A percentile compares a stretch with the other conserved stretches of the same genome.
Conservation (phyloP, 2,888 invertebrate genomes). For the Rosalia funebris region DNA sequence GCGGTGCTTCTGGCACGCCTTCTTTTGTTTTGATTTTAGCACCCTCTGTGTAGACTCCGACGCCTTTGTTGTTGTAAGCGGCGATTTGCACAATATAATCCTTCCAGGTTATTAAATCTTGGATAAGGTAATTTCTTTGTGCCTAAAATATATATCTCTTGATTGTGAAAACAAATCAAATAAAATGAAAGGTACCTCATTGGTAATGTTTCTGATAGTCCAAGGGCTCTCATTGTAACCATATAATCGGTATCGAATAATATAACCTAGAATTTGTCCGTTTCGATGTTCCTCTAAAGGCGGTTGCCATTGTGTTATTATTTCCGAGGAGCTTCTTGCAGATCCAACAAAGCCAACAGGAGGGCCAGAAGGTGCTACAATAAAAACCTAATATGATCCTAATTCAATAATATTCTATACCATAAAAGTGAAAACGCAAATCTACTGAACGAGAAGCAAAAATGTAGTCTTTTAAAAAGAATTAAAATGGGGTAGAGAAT, state of each 20-base stretch:
- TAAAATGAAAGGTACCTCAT: conserved; percentile 68
- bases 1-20: conserved; percentile 93
- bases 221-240: conserved; percentile 94
- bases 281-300: conserved; percentile 95
- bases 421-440: too few relatives aligned
- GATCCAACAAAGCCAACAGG: conserved; percentile 95
- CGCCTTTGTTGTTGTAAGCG: conserved; percentile 96
- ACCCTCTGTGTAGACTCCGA: conserved; percentile 90
- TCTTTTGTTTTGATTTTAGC: conserved; percentile 95
- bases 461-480: too few relatives aligned
- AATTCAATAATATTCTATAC: too few relatives aligned
- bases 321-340: conserved; percentile 92
- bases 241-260: conserved; percentile 88
- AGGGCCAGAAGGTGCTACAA: conserved; percentile 92
- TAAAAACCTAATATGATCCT: too few relatives aligned
- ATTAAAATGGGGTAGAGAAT: too few relatives aligned
- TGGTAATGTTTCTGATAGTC: conserved; percentile 91
- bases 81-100: conserved; percentile 97
- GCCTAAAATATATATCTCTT: conserved; percentile 63
- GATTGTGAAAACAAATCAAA: neutral
- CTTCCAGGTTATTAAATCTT: conserved; percentile 96
- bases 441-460: too few relatives aligned
- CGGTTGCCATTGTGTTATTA: conserved; percentile 97
- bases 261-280: conserved; percentile 93
- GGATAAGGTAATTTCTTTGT: conserved; percentile 88